Evolutionary conservation across 2,113 vertebrate species (phyloP), one percentile per base, ranked within the genome.

Genomic region (Poeciliopsis occidentalis): DNA sequence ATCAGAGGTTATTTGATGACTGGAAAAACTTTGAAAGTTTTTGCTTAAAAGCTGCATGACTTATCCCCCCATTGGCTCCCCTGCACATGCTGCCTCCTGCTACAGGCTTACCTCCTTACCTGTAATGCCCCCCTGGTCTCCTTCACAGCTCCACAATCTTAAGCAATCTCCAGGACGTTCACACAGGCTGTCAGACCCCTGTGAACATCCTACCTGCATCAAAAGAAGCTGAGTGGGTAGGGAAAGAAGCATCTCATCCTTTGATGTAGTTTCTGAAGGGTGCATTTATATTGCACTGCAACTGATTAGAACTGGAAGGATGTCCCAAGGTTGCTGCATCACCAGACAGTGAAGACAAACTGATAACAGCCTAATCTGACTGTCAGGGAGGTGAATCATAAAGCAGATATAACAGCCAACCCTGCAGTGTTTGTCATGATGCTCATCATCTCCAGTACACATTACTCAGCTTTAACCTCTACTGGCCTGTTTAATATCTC

Each of bases 391-490:
- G n/a, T n/a, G n/a, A n/a, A n/a, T n/a, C n/a, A n/a, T n/a, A n/a
- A n/a, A n/a, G n/a, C n/a, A n/a, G n/a, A n/a, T n/a, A n/a, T n/a
- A n/a, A n/a, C n/a, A n/a, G n/a, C n/a, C n/a, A n/a, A n/a, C n/a
- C n/a, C n/a, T n/a, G n/a, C n/a, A n/a, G n/a, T n/a, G n/a, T n/a
- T n/a, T n/a, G n/a, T n/a, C n/a, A n/a, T n/a, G n/a, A n/a, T n/a
- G n/a, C n/a, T n/a, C n/a, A n/a, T n/a, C n/a, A n/a, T n/a, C n/a
- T n/a, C n/a, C n/a, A n/a, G n/a, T n/a, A n/a, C n/a, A 61, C 64
- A 89, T 89, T 87, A 86, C 60, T 88, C 83, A 84, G 83, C 79
- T 75, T 27, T 75, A 87, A 79, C 82, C 79, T 84, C 63, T 29
- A 3, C 51, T n/a, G 51, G 22, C 51, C 51, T 57, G 51, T 57